Evolutionary conservation across 2,113 vertebrate genomes (phyloP).

Genomic region (Actenoides lindsayi): DNA sequence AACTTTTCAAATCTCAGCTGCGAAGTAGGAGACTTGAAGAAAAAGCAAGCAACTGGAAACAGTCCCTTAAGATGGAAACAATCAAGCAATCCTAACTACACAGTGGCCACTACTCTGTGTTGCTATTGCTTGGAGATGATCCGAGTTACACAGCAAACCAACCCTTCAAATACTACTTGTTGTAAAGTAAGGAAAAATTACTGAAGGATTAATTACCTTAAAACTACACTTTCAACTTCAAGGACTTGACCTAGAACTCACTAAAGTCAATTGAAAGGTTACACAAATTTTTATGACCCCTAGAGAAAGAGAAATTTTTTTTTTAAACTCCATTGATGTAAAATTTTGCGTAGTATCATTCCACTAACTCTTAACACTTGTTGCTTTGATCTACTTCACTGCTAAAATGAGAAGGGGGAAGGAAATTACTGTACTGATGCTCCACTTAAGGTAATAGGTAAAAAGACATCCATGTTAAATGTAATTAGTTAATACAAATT

Average conservation of each 20-base stretch:
- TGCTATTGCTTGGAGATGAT: not conserved
- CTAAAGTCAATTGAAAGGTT: not conserved
- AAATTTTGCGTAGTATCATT: not conserved
- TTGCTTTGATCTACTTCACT: slow-evolving; percentile 31
- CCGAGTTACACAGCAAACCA: not conserved
- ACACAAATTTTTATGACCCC: not conserved
- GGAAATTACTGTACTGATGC: slow-evolving; percentile 3
- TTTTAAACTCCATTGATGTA: not conserved
- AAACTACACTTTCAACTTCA: not conserved
- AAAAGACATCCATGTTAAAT: slow-evolving; percentile 71
- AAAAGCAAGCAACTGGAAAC: not conserved
- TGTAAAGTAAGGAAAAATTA: not conserved
- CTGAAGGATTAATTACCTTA: not conserved
- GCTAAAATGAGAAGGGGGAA: slow-evolving; percentile 28
- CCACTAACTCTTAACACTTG: not conserved
- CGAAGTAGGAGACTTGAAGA: not conserved
- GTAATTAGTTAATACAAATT: slow-evolving; percentile 79
- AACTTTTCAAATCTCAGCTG: not conserved
- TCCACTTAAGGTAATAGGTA: slow-evolving; percentile 64
- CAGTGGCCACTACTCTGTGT: not conserved
- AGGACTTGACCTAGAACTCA: not conserved
- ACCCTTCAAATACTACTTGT: not conserved
- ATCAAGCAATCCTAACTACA: not conserved
- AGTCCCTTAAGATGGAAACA: not conserved
- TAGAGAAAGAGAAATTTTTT: not conserved